A percentile compares a stretch with the other conserved stretches of the same genome.
Conservation (phyloP, 2,113 vertebrate species). For the Rhagologus leucostigma region DNA sequence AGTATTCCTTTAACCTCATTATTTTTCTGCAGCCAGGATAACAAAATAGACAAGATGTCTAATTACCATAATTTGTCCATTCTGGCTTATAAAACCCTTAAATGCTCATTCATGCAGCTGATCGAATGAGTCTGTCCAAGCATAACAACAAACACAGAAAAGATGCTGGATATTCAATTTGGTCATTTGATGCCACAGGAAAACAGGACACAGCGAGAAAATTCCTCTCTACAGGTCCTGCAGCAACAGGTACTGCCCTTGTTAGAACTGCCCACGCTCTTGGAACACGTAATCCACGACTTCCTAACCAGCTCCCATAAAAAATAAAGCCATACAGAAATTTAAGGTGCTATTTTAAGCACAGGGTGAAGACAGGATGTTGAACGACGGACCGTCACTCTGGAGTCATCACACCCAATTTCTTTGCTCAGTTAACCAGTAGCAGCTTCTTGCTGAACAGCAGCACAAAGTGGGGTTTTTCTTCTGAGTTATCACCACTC, state of each 20-base stretch:
- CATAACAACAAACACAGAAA: not conserved
- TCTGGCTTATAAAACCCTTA: not conserved
- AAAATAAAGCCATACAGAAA: not conserved
- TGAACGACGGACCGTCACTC: not conserved
- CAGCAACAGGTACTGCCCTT: not conserved
- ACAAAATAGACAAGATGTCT: constrained; percentile 14
- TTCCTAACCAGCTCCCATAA: not conserved
- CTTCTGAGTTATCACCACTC: not conserved
- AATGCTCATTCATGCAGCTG: constrained; percentile 34
- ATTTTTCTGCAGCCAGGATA: not conserved
- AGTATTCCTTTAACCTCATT: constrained; percentile 13
- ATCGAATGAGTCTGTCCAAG: constrained; percentile 24
- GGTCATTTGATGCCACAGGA: not conserved
- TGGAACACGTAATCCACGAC: accelerated
- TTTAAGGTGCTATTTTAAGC: not conserved
- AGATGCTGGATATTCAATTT: not conserved
- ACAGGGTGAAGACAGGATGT: not conserved
- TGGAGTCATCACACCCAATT: not conserved
- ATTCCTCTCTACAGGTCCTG: not conserved
- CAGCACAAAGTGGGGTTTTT: accelerated
- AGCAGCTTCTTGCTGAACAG: not conserved
- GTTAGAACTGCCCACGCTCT: accelerated
- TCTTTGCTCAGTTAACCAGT: not conserved
- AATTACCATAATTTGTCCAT: constrained; percentile 36
- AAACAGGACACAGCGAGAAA: accelerated